phyloP scores from a whole-genome alignment of 2,797 vertebrate species.

The Pyrocephalus nanus region DNA sequence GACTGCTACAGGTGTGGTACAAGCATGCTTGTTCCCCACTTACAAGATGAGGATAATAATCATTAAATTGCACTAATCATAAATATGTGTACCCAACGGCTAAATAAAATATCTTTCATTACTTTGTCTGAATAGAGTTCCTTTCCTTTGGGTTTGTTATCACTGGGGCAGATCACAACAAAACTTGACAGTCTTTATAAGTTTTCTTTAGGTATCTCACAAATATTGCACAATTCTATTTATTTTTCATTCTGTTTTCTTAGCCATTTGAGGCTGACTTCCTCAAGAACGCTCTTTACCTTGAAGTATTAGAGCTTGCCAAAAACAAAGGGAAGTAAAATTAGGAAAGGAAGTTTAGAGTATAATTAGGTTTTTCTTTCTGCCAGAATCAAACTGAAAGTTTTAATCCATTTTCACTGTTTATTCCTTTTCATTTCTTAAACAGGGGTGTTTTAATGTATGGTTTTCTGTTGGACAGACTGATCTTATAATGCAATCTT shows the following conservation, averaged over 20 bases:
- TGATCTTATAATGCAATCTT: background rate
- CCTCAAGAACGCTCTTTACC: background rate
- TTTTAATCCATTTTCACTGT: background rate
- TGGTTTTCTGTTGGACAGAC: background rate
- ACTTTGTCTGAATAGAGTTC: background rate
- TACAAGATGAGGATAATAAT: background rate
- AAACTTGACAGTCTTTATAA: background rate
- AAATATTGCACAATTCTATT: background rate
- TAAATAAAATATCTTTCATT: background rate
- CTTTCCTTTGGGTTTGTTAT: background rate
- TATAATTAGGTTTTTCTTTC: background rate
- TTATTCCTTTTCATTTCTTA: background rate
- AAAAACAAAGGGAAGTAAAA: conserved; percentile 26
- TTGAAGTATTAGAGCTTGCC: background rate
- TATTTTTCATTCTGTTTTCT: conserved; percentile 4
- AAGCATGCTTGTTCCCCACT: fast-evolving
- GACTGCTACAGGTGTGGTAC: background rate
- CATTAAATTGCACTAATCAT: background rate
- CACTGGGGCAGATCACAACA: fast-evolving
- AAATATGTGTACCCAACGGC: background rate
- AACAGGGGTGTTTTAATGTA: background rate
- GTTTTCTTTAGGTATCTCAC: background rate
- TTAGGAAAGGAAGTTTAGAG: conserved; percentile 3
- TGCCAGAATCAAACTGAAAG: background rate
- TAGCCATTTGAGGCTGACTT: background rate